Base-by-base conservation (phyloP, 2,888 invertebrate species). In the Empis stercorea region DNA sequence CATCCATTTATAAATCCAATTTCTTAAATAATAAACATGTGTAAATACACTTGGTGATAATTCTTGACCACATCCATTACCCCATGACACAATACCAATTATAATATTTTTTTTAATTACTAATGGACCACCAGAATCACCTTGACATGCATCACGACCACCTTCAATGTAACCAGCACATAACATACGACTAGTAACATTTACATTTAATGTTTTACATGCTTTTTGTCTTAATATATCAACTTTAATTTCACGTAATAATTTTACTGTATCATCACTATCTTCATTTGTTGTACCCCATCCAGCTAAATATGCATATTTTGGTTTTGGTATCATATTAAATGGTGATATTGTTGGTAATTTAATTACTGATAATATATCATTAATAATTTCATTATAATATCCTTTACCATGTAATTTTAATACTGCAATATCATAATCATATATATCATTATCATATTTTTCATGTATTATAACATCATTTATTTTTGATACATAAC, bases 121-220 rank as follows among this genome's bases (percentile, higher is more conserved):
- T 40, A 40, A 40, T 23, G 40, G 40, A 10, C 40, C 40, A 27
- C 40, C 40, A 27, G 40, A 40, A 40, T 40, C 40, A 20, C 40
- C 20, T 40, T 27, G 27, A 40, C 40, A 40, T 23, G 40, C 40
- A 40, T 40, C 40, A 27, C 27, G 27, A 40, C 23, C 20, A 40
- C 27, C 27, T 11, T 23, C 20, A 23, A 40, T 13, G 14, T 27
- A 20, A 14, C 40, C 40, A 23, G 40, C 40, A 27, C 40, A 40
- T 17, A 40, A 27, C 40, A 40, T 40, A 2, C 34, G 10, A n/a
- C 2, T 34, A 13, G 34, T 34, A 34, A 34, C 13, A 34, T 34
- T 13, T 13, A 13, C 13, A 34, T 13, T 27, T 27, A 27, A 27
- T 27, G 7, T 27, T 27, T 27, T 27, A 27, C 23, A 27, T 27